Base-by-base conservation (phyloP, 1,140 invertebrate genomes). In the Ephestia elutella region DNA sequence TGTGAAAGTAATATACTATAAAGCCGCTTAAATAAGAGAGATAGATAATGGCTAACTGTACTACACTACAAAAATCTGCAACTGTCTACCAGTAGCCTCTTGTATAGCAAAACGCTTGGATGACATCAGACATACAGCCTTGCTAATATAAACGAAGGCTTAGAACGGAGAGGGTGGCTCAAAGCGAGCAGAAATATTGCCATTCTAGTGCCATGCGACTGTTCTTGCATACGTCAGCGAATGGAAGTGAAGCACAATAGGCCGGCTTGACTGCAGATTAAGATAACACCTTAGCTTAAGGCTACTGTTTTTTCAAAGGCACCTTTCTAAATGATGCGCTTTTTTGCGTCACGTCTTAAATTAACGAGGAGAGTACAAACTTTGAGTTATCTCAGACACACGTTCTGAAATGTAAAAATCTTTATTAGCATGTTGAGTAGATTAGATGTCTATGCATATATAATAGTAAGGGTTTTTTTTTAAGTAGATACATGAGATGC, bases 111-210 rank as follows among this genome's bases (percentile, higher is more conserved):
- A 44, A 55, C 54, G 32, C 56, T 49, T 49, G 9, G 5, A 44
- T 17, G 38, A 5, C 5, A 44, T 1, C 38, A 44, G 15, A 15
- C 13, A 15, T 15, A 44, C 32, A 35, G 32, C n/a, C 15, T 44
- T 44, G n/a, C 38, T 44, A 44, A 44, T 44, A 17, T 44, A 44
- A 44, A 44, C 38, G 1, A 10, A 44, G 38, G 38, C 20, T 62
- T 62, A 57, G 44, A 11, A 4, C 13, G 15, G 20, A 51, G 57
- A 56, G 51, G 32, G n/a, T 32, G n/a, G 21, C 38, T 72, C 72
- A 71, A 75, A 75, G 68, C n/a, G 58, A 64, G 67, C 60, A 70
- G 71, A 68, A 71, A 73, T 68, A 77, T 74, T 70, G 66, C 73
- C 68, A 59, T 62, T 60, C 59, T 62, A 57, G 20, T 17, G n/a